These are phyloP conservation scores for Drosophila rubida DNA, from an alignment of 2,888 invertebrate species.

Conservation along the genomic window DNA sequence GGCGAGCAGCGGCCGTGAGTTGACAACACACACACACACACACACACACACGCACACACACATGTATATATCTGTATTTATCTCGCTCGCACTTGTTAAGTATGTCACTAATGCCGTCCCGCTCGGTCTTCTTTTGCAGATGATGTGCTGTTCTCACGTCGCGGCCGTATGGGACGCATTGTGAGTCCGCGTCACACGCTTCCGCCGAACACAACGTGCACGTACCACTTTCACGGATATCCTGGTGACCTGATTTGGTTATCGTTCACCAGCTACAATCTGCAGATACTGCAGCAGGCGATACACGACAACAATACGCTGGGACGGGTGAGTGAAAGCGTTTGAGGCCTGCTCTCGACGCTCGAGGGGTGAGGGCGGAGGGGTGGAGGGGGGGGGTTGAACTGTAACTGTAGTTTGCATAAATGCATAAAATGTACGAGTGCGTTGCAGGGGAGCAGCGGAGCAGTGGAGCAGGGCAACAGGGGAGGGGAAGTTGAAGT, in stretches of 20 bases:
- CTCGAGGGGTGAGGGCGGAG: neutral
- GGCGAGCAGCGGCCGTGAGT: constrained; percentile 44
- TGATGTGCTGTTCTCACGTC: constrained; percentile 86
- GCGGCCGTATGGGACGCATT: constrained; percentile 90
- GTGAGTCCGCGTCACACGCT: constrained; percentile 93
- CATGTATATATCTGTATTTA: constrained; percentile 33
- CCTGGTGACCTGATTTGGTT: constrained; percentile 94
- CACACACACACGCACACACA: neutral
- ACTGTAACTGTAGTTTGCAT: constrained; percentile 57
- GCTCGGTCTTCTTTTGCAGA: constrained; percentile 75
- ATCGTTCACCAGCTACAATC: constrained; percentile 93
- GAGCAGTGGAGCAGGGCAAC: neutral
- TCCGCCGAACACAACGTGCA: constrained; percentile 94
- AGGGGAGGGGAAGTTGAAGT: constrained; percentile 37
- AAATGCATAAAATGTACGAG: constrained; percentile 70
- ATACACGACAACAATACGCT: constrained; percentile 86
- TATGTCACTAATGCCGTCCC: constrained; percentile 5
- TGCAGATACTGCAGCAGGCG: constrained; percentile 89
- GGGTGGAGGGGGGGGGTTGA: constrained; percentile 6
- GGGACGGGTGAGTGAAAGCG: constrained; percentile 83
- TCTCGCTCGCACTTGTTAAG: constrained; percentile 32
- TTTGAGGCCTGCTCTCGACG: constrained; percentile 17
- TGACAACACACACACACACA: constrained; percentile 26
- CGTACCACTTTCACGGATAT: constrained; percentile 92
- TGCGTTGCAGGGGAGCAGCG: neutral